A percentile compares a stretch with the other conserved stretches of the same genome.
Conservation (phyloP, 2,888 invertebrate genomes). For the Andricus curvator region DNA sequence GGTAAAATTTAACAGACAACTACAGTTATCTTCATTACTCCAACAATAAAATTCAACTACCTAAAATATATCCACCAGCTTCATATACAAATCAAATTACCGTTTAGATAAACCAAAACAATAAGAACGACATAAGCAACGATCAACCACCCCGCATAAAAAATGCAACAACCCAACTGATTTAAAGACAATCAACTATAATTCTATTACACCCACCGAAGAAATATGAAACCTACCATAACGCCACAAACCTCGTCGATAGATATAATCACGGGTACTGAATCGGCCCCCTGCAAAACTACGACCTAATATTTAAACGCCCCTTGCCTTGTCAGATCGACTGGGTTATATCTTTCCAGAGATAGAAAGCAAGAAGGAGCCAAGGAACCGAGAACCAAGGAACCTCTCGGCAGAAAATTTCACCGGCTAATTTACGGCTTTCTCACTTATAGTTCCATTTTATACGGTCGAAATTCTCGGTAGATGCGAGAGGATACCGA, state of each 20-base stretch:
- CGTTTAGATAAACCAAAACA: neutral
- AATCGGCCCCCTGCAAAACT: neutral
- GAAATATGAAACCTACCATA: neutral
- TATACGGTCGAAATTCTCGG: slow-evolving; percentile 63
- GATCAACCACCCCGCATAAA: neutral
- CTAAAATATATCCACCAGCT: neutral
- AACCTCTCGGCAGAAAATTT: slow-evolving; percentile 37
- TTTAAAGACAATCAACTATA: neutral
- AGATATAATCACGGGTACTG: neutral
- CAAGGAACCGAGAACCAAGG: neutral
- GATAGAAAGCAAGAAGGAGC: neutral
- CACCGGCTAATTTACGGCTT: slow-evolving; percentile 55
- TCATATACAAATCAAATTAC: neutral
- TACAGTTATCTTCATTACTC: no score
- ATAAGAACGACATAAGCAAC: neutral
- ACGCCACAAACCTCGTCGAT: neutral
- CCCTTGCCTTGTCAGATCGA: slow-evolving; percentile 4
- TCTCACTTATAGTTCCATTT: slow-evolving; percentile 62
- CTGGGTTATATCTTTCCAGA: slow-evolving; percentile 17
- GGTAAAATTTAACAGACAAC: no score
- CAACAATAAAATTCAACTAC: no score
- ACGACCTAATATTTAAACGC: slow-evolving; percentile 2
- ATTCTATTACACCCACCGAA: neutral
- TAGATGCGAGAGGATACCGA: slow-evolving; percentile 50
- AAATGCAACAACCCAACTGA: neutral